These are phyloP conservation scores for Ganaspis sp. DNA, from an alignment of 1,140 invertebrate species.

Conservation along the genomic window DNA sequence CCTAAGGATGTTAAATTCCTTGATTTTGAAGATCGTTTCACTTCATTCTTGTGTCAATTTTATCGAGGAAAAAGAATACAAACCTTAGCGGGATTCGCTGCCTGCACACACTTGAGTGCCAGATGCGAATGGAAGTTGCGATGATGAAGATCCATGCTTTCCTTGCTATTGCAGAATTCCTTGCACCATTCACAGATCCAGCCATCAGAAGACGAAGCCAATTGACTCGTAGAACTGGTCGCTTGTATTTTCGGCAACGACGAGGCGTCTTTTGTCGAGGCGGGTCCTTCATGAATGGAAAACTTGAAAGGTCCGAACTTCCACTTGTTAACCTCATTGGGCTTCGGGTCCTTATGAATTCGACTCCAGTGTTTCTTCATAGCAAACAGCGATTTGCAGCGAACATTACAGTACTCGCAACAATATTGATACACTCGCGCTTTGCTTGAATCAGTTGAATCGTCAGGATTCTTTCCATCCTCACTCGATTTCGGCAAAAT, in stretches of 20 bases:
- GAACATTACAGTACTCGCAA: constrained; percentile 35
- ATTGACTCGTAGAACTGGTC: neutral
- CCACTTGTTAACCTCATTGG: constrained; percentile 32
- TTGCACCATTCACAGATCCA: constrained; percentile 69
- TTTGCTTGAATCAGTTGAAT: neutral
- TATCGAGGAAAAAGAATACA: neutral
- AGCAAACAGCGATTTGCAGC: constrained; percentile 27
- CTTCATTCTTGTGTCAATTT: too few relatives aligned
- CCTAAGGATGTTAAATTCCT: too few relatives aligned
- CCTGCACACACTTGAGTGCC: constrained; percentile 55
- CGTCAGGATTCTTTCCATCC: neutral
- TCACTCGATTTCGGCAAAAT: neutral
- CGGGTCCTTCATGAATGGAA: constrained; percentile 23
- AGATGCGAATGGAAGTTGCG: constrained; percentile 70
- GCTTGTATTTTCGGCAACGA: neutral
- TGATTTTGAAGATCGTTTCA: too few relatives aligned
- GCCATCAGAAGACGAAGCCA: constrained; percentile 39
- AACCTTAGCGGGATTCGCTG: constrained; percentile 15
- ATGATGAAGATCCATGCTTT: constrained; percentile 66
- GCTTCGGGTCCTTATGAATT: constrained; percentile 30
- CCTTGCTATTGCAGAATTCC: constrained; percentile 62
- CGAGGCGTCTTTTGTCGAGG: neutral
- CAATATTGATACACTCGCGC: constrained; percentile 31
- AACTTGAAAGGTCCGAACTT: neutral
- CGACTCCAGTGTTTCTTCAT: constrained; percentile 41